A percentile compares a stretch with the other conserved stretches of the same genome.
Conservation (phyloP, 2,113 vertebrate species). For the Clarias batrachus region DNA sequence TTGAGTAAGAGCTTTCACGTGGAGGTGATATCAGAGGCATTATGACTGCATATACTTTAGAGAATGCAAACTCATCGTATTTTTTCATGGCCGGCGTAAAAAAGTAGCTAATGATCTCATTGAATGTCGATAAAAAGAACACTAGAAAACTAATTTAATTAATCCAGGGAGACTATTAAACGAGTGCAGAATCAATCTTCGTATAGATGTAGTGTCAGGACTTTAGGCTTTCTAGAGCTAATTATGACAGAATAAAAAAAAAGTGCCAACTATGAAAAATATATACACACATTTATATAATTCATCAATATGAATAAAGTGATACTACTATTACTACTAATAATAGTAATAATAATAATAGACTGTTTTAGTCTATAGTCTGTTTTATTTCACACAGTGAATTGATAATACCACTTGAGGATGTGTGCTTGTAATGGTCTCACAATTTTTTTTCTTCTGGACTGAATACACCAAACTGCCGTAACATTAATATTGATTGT, state of each 20-base stretch:
- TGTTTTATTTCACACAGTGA: not conserved
- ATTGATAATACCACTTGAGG: not conserved
- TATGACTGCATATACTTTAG: not conserved
- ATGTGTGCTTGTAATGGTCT: not conserved
- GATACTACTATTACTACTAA: not conserved
- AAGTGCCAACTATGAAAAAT: no score
- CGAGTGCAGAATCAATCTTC: not conserved
- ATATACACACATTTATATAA: not conserved
- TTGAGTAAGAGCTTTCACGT: not conserved
- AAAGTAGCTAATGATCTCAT: not conserved
- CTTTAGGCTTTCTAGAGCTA: not conserved
- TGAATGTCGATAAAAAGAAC: not conserved
- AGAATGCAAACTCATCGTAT: conserved; percentile 5
- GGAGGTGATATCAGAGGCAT: not conserved
- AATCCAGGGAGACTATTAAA: conserved; percentile 11
- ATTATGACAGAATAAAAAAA: not conserved
- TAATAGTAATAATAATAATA: no score
- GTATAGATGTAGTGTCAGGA: not conserved
- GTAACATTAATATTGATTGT: no score
- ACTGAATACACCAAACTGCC: not conserved
- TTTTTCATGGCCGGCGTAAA: not conserved
- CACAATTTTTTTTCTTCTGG: not conserved
- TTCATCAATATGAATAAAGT: not conserved
- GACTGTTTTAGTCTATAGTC: not conserved
- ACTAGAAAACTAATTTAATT: not conserved